Base-by-base conservation (phyloP, 1,140 invertebrate species). In the Psilanteris sp. region DNA sequence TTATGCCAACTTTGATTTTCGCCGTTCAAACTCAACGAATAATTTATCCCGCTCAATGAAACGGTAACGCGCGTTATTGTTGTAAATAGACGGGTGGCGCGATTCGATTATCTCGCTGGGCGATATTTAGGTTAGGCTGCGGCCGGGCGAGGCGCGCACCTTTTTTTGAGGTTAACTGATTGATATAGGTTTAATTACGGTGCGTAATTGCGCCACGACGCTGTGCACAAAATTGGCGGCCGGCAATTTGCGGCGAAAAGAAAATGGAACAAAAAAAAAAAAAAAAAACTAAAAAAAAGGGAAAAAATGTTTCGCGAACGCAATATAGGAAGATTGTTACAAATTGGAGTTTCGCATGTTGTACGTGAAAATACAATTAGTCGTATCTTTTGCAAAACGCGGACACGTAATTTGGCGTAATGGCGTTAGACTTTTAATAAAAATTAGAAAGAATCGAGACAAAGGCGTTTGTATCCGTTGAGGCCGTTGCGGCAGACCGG, bases 1-100 rank as follows among this genome's bases (percentile, higher is more conserved):
- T 64, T 64, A 52, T 34, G 36, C 44, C 48, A 52, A 64, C 44
- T 64, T 52, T 64, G 59, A 64, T 64, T 64, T 34, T 16, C 46
- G 43, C 44, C 27, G 34, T 22, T 24, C 18, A 22, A 41, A 9
- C 37, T n/a, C 27, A 13, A 39, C 26, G 18, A 52, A 66, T 66
- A 31, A 64, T 66, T 52, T 43, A 66, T 66, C 46, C 5, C 46
- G 11, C 34, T 41, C 43, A 39, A 39, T 48, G 48, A 37, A 62
- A 48, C 41, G 48, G 43, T 48, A 39, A 39, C 36, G n/a, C n/a
- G n/a, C 36, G 27, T 14, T 39, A 29, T 10, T 29, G 11, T 55
- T 10, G n/a, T 13, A 24, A 52, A 36, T 52, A 37, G 9, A n/a
- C n/a, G n/a, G n/a, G n/a, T n/a, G n/a, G n/a, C n/a, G n/a, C n/a